Conservation (phyloP, 2,797 vertebrate species). For the Pangasius mekongensis region DNA sequence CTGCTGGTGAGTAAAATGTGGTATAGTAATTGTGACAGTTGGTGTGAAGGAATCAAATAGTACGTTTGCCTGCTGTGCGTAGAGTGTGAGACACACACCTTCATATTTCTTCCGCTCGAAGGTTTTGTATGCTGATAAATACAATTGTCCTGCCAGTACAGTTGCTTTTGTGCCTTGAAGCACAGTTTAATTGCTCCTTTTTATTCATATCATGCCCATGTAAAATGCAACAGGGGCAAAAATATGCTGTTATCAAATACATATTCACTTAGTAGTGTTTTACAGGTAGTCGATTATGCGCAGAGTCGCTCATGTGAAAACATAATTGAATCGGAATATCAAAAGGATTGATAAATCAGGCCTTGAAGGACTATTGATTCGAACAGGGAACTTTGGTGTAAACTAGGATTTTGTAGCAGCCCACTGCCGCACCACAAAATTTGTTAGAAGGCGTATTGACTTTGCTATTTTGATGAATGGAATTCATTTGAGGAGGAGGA, state of each 20-base stretch:
- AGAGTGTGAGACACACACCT: conserved; percentile 8
- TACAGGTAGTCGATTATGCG: conserved; percentile 57
- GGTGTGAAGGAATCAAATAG: conserved; percentile 15
- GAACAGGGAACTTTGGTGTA: conserved; percentile 40
- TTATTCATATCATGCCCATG: conserved; percentile 53
- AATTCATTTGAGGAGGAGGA: conserved; percentile 31
- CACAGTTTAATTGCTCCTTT: conserved; percentile 57
- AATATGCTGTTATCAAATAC: conserved; percentile 29
- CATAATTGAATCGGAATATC: conserved; percentile 48
- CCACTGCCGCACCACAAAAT: conserved; percentile 16
- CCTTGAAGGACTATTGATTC: conserved; percentile 57
- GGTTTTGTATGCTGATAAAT: conserved; percentile 36
- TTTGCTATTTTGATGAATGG: conserved; percentile 27
- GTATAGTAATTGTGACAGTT: neutral
- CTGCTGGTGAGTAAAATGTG: neutral
- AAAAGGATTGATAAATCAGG: conserved; percentile 55
- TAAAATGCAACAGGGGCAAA: conserved; percentile 48
- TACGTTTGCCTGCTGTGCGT: conserved; percentile 3
- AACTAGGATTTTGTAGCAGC: conserved; percentile 46
- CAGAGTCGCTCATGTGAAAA: conserved; percentile 54
- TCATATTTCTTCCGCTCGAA: conserved; percentile 21
- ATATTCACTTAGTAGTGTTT: conserved; percentile 36
- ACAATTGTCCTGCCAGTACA: conserved; percentile 40
- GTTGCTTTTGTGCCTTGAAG: conserved; percentile 47
- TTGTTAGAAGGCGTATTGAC: conserved; percentile 29